Percentiles rank a stretch among this genome's conserved stretches.
Evolutionary conservation across 2,113 vertebrate genomes (phyloP).

Genomic region (Eudyptes chrysolophus): DNA sequence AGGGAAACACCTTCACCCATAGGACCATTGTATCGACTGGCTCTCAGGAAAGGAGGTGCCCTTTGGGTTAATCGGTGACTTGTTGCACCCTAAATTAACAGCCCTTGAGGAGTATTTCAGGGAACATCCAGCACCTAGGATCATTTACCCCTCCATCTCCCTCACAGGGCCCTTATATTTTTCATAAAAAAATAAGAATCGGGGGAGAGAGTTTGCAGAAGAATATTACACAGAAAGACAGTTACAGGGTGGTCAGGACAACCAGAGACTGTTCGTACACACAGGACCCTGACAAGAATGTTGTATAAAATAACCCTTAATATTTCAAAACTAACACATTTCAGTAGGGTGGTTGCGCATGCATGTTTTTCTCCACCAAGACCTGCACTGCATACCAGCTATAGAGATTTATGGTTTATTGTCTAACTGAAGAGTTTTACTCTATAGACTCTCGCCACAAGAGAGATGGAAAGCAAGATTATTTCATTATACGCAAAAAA

Average conservation of each 20-base stretch:
- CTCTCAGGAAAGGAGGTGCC: not conserved
- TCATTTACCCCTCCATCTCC: not conserved
- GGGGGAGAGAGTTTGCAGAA: not conserved
- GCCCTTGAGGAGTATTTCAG: not conserved
- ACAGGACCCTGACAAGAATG: not conserved
- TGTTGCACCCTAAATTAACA: not conserved
- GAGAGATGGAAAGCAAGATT: not conserved
- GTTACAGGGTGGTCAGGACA: not conserved
- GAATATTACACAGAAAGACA: not conserved
- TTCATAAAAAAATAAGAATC: not conserved
- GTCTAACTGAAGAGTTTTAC: not conserved
- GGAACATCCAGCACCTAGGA: not conserved
- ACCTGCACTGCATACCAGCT: not conserved
- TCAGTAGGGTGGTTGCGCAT: not conserved
- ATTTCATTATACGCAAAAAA: not conserved
- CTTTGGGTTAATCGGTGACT: not conserved
- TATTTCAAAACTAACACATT: not conserved
- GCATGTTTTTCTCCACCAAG: not conserved
- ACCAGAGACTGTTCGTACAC: not conserved
- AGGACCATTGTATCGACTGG: not conserved
- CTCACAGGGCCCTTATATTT: accelerated
- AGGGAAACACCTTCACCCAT: not conserved
- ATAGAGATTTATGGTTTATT: not conserved
- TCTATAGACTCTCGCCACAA: not conserved
- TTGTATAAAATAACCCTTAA: not conserved